phyloP scores from a whole-genome alignment of 2,797 vertebrate species.

The Cuculus canorus region DNA sequence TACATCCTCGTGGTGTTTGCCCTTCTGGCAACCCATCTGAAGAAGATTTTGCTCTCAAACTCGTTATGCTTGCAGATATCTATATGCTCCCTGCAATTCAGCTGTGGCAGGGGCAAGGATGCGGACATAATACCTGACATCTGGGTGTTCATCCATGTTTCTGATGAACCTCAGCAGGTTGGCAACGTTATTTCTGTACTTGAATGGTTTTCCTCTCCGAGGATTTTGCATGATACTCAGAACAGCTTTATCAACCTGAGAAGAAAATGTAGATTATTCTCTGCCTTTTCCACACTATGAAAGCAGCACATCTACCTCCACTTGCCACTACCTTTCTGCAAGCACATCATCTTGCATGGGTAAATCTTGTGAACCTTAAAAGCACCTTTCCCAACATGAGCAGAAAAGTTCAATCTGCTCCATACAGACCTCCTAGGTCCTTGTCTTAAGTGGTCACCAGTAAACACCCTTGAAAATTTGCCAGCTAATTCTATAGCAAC shows the following conservation, averaged over 20 bases:
- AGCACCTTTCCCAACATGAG: background rate
- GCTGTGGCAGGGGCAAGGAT: background rate
- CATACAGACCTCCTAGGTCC: background rate
- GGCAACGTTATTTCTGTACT: accelerated
- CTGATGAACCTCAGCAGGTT: conserved; percentile 74
- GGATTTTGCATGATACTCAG: background rate
- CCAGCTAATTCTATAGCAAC: background rate
- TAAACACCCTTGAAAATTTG: background rate
- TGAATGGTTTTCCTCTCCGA: accelerated
- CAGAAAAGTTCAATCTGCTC: background rate
- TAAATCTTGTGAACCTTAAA: background rate
- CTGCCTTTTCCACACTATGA: background rate
- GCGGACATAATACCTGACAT: background rate
- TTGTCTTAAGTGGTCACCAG: background rate
- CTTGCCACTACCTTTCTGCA: background rate
- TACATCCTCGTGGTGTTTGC: too few relatives aligned
- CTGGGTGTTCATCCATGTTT: conserved; percentile 74
- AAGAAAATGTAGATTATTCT: background rate
- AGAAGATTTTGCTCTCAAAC: background rate
- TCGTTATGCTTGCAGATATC: background rate
- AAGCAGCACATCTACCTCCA: background rate
- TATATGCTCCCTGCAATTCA: background rate
- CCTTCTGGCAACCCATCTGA: background rate
- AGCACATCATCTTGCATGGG: background rate
- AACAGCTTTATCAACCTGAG: conserved; percentile 44